Evolutionary conservation across 2,797 vertebrate species (phyloP).

Genomic region (Brachyrhaphis roseni): DNA sequence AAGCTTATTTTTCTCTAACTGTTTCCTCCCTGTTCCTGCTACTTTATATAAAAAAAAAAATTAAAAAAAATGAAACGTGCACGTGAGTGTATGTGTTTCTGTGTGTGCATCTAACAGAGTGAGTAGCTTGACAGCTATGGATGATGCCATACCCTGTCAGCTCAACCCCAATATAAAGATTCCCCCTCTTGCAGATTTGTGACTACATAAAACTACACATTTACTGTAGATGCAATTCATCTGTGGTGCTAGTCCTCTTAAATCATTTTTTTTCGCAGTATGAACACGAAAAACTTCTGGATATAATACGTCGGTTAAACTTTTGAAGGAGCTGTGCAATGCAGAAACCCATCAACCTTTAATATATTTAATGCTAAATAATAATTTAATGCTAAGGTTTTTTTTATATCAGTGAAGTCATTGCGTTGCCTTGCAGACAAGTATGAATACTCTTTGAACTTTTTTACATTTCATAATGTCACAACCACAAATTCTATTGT

Average conservation of each 20-base stretch:
- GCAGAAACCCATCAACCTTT: not conserved
- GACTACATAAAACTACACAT: conserved; percentile 45
- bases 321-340: not conserved
- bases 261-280: conserved; percentile 7
- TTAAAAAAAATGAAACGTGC: too few relatives aligned
- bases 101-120: not conserved
- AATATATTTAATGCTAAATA: too few relatives aligned
- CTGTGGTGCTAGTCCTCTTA: conserved; percentile 12
- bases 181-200: conserved; percentile 9
- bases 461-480: not conserved
- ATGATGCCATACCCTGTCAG: conserved; percentile 15
- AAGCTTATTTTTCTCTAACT: not conserved
- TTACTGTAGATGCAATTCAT: conserved; percentile 26
- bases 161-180: conserved; percentile 6
- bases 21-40: not conserved
- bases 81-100: conserved; percentile 26
- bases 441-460: not conserved
- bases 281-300: conserved; percentile 23
- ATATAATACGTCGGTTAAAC: conserved; percentile 37
- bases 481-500: not conserved
- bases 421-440: not conserved
- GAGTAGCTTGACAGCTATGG: conserved; percentile 9
- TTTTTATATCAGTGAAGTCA: not conserved
- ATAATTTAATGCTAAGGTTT: not conserved
- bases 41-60: conserved; percentile 44